phyloP scores from a whole-genome alignment of 2,113 vertebrate species.

The Australoheros scitulus region DNA sequence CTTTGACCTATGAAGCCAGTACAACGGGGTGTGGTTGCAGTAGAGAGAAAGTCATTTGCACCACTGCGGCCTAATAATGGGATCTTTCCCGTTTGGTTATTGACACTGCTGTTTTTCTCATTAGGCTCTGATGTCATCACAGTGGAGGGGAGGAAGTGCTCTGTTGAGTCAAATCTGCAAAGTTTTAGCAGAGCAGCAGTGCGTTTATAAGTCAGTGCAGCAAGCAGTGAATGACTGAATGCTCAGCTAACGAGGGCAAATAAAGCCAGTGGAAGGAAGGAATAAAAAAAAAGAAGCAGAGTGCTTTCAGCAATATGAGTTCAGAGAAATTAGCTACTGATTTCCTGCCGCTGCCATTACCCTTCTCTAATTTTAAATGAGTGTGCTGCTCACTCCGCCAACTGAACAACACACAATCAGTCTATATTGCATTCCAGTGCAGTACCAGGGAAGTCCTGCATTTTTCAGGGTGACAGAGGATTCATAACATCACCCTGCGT shows the following conservation, averaged over 20 bases:
- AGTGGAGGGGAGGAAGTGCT: conserved; percentile 39
- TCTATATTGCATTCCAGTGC: conserved; percentile 24
- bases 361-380: conserved; percentile 35
- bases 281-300: background rate
- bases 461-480: conserved; percentile 25
- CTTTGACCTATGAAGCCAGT: conserved; percentile 54
- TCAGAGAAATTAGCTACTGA: conserved; percentile 34
- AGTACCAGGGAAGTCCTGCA: conserved; percentile 32
- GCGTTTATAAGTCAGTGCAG: conserved; percentile 38
- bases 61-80: conserved; percentile 39
- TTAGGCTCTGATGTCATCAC: conserved; percentile 51
- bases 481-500: conserved; percentile 27
- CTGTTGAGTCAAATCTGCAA: conserved; percentile 41
- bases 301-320: conserved; percentile 15
- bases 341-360: conserved; percentile 7
- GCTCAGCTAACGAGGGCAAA: conserved; percentile 35
- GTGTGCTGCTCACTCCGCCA: background rate
- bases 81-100: conserved; percentile 40
- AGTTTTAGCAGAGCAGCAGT: conserved; percentile 40
- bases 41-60: conserved; percentile 44
- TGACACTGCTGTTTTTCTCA: conserved; percentile 48
- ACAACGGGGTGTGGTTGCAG: conserved; percentile 43
- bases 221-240: conserved; percentile 34
- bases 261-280: conserved; percentile 11
- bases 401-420: background rate